Percentiles rank a stretch among this genome's conserved stretches.
Evolutionary conservation across 2,113 vertebrate species (phyloP).

Genomic region (Chionodraco myersi): DNA sequence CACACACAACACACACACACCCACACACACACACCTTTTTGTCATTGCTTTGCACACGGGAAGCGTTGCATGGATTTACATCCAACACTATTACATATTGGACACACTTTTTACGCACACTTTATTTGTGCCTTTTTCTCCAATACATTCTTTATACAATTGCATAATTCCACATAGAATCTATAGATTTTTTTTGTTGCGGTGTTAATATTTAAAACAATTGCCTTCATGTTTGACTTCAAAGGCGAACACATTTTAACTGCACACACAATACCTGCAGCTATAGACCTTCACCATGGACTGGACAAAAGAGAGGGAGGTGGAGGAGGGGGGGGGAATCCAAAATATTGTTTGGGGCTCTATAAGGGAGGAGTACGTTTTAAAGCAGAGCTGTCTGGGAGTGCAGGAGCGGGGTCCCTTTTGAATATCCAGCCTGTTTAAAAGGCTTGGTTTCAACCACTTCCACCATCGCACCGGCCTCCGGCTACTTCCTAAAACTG

Average conservation of each 20-base stretch:
- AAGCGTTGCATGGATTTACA: not conserved
- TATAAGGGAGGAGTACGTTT: slow-evolving; percentile 62
- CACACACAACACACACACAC: not conserved
- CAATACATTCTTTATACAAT: slow-evolving; percentile 22
- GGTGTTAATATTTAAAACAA: slow-evolving; percentile 73
- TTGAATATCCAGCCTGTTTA: slow-evolving; percentile 71
- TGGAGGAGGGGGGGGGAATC: slow-evolving; percentile 12
- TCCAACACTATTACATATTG: slow-evolving; percentile 20
- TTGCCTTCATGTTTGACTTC: slow-evolving; percentile 69
- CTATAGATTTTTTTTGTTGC: slow-evolving; percentile 53
- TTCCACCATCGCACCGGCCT: slow-evolving; percentile 58
- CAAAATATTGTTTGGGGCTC: slow-evolving; percentile 71
- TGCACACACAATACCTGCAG: slow-evolving; percentile 73
- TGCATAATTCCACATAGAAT: slow-evolving; percentile 42
- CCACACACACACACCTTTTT: not conserved
- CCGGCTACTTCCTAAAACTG: slow-evolving; percentile 57
- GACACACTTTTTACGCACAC: slow-evolving; percentile 6
- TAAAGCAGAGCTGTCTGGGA: slow-evolving; percentile 60
- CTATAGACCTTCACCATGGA: slow-evolving; percentile 51
- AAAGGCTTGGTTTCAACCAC: slow-evolving; percentile 69
- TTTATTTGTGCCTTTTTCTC: not conserved
- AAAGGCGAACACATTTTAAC: slow-evolving; percentile 67
- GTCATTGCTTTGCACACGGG: slow-evolving; percentile 8
- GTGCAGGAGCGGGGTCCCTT: slow-evolving; percentile 47
- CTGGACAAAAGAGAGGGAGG: slow-evolving; percentile 60